phyloP scores from a whole-genome alignment of 2,797 vertebrate genomes.

The Pogoniulus pusillus region DNA sequence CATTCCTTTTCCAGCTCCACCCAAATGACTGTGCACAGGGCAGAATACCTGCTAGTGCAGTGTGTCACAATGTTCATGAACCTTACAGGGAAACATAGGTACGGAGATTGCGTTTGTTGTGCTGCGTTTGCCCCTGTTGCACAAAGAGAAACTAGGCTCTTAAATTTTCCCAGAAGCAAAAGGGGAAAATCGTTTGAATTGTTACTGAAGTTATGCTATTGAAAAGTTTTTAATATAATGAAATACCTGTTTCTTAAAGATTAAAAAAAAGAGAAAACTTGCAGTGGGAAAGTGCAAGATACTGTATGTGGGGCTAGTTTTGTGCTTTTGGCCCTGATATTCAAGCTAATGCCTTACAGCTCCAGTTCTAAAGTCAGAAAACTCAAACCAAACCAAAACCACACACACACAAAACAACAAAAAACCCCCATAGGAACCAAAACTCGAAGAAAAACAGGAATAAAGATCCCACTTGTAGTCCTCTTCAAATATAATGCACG shows the following conservation, averaged over 20 bases:
- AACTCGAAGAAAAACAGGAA: background rate
- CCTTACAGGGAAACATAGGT: background rate
- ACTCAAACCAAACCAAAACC: background rate
- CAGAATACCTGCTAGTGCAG: background rate
- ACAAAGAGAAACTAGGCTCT: background rate
- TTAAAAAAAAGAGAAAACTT: background rate
- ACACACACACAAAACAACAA: background rate
- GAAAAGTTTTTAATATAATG: rapidly evolving
- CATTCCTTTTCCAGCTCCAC: background rate
- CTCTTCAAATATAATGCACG: background rate
- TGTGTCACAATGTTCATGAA: rapidly evolving
- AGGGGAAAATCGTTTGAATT: background rate
- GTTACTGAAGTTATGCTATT: background rate
- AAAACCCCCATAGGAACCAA: too few species aligned
- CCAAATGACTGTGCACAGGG: rapidly evolving
- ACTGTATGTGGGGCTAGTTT: background rate
- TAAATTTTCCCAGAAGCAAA: background rate
- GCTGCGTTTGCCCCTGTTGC: background rate
- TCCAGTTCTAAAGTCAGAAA: background rate
- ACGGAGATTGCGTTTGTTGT: rapidly evolving
- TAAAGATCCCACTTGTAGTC: background rate
- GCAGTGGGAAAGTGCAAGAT: background rate
- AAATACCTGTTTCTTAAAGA: background rate
- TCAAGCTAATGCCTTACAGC: background rate
- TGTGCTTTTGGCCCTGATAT: background rate